Evolutionary conservation across 1,140 invertebrate genomes (phyloP).

Genomic region (Cataglyphis hispanica): DNA sequence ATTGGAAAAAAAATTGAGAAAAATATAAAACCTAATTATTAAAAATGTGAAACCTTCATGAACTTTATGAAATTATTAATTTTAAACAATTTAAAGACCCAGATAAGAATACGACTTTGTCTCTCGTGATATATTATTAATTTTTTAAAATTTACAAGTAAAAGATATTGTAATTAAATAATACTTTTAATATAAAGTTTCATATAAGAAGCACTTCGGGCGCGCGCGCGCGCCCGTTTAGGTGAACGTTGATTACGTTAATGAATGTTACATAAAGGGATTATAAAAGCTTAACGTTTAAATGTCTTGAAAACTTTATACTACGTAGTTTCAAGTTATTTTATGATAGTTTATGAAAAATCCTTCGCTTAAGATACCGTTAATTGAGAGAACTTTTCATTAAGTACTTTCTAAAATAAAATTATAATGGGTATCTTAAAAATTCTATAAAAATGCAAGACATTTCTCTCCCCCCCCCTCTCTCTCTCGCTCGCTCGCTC

Average conservation of each 20-base stretch:
- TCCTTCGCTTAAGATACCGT: neutral
- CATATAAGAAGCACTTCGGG: neutral
- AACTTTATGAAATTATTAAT: neutral
- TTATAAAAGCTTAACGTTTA: constrained; percentile 27
- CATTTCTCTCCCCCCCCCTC: too few species aligned
- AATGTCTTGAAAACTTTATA: constrained; percentile 25
- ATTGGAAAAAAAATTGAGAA: neutral
- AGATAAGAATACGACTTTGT: neutral
- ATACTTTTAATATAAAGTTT: constrained; percentile 21
- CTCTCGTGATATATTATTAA: neutral
- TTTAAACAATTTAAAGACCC: neutral
- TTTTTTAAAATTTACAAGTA: constrained; percentile 11
- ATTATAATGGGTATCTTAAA: neutral
- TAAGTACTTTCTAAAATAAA: neutral
- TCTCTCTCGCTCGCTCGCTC: too few species aligned
- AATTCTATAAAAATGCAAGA: neutral
- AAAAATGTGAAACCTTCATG: neutral
- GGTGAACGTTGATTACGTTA: constrained; percentile 17
- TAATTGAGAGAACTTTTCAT: neutral
- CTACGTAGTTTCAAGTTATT: constrained; percentile 36
- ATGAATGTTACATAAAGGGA: constrained; percentile 22
- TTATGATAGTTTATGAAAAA: constrained; percentile 19
- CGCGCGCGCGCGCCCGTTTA: neutral
- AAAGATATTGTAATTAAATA: neutral
- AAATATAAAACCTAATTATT: neutral